Base-by-base conservation (phyloP, 2,113 vertebrate genomes). In the Lamprotornis superbus region DNA sequence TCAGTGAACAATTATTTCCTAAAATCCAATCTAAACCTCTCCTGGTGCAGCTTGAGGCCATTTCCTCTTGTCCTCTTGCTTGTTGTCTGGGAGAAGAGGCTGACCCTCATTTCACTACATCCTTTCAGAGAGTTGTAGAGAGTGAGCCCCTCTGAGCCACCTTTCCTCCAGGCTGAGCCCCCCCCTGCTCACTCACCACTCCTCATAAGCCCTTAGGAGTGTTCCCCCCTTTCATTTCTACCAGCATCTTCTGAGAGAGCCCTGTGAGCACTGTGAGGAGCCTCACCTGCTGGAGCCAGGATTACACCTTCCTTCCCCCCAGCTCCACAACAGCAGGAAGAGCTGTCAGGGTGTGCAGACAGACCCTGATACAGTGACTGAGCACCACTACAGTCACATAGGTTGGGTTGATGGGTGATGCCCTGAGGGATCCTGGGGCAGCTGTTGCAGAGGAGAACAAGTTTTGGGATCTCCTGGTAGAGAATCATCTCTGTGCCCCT, bases 351-450 rank as follows among this genome's bases (percentile, higher is more conserved):
- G n/a, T 2, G 6, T 5, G 4, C 21, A 55, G 35, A 37, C 59
- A 42, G 47, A 57, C 23, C 2, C 24, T 7, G 68, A 33, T 3
- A 24, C 1, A 6, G 13, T 5, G 30, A 46, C 28, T 5, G 37
- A 76, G 42, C 9, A 28, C 5, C 0, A 3, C 30, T 13, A 57
- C 10, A 53, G 49, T 12, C 64, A 46, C 3, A 1, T 0, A 10
- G 27, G 7, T 22, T 0, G 1, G 53, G 44, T 2, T 55, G 46
- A 31, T 49, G 31, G 7, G 9, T 28, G 37, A 83, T 27, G 57
- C 19, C 4, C 2, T 20, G n/a, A 30, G 7, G 22, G 6, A 5
- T 44, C 42, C 28, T n/a, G 23, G 25, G 47, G n/a, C 47, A 79
- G 31, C 2, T 63, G n/a, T 7, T 57, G 73, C 53, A 84, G 35